Conservation (phyloP, 2,797 vertebrate species). For the Synanceia verrucosa region DNA sequence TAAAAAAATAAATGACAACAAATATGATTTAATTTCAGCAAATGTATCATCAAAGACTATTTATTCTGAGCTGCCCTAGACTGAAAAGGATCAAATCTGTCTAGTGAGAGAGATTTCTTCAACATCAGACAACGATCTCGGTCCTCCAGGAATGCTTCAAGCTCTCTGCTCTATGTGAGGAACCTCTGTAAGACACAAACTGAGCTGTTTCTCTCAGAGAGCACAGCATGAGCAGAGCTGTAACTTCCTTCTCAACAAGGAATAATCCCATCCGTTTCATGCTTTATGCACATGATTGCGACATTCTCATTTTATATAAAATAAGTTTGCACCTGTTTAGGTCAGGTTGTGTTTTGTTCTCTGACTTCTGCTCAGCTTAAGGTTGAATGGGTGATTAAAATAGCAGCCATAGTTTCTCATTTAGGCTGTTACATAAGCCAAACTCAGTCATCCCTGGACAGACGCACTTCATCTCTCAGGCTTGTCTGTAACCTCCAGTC, state of each 20-base stretch:
- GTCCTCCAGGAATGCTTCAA: constrained; percentile 45
- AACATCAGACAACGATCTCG: constrained; percentile 39
- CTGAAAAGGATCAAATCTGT: constrained; percentile 21
- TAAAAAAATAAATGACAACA: not conserved
- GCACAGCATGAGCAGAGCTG: constrained; percentile 16
- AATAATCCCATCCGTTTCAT: constrained; percentile 13
- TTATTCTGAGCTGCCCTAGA: constrained; percentile 29
- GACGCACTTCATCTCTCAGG: constrained; percentile 35
- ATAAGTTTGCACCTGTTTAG: not conserved
- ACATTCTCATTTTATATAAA: not conserved
- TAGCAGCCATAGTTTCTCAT: constrained; percentile 27
- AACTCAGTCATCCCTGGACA: constrained; percentile 53
- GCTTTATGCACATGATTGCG: not conserved
- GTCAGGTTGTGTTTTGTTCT: constrained; percentile 24
- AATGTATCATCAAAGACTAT: constrained; percentile 1
- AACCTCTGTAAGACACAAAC: constrained; percentile 29
- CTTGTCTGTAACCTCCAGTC: constrained; percentile 26
- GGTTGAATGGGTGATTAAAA: constrained; percentile 32
- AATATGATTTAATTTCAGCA: constrained; percentile 17
- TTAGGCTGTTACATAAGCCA: constrained; percentile 54
- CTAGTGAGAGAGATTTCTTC: constrained; percentile 32
- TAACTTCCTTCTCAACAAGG: constrained; percentile 21
- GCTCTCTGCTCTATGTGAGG: constrained; percentile 52
- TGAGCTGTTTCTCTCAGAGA: constrained; percentile 30
- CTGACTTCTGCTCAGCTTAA: constrained; percentile 11